Base-by-base conservation (phyloP, 2,888 invertebrate genomes). In the Pseudanteris insignis region DNA sequence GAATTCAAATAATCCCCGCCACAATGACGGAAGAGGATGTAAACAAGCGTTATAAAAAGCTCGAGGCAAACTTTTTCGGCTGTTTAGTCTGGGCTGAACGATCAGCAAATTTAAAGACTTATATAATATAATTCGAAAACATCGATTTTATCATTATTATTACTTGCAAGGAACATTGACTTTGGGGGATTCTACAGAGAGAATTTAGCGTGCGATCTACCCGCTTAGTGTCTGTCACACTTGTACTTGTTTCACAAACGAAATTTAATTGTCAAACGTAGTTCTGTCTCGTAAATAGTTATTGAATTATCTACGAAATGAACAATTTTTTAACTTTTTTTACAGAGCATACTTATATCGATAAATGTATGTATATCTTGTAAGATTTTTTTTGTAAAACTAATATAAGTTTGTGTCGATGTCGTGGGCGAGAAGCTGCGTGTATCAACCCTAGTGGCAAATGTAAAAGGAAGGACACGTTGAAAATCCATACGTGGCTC, bases 401-500 rank as follows among this genome's bases (percentile, higher is more conserved):
- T 51, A 41, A 51, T 51, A 41, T 43, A 53, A 48, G n/a, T 10
- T 24, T 10, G 12, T 7, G 14, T 12, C 36, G 8, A 30, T 40
- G 50, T 37, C 24, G 29, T 10, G 5, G 26, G 24, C 37, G 11
- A 25, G 43, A 36, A 34, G 10, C 21, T 28, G 51, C 36, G 28
- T 29, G 9, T 37, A n/a, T 26, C 36, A 30, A 55, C 40, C 47
- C 55, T 33, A 34, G 33, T 24, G 25, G 29, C 43, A 8, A 32
- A 32, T 10, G 38, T 37, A 29, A 43, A 37, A 33, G 32, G 21
- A 58, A 38, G 28, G 33, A 38, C 38, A 46, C 34, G 43, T 40
- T 48, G 60, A 48, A 46, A 61, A 55, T 55, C 50, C 29, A 55
- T 46, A 43, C 38, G 38, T 43, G 38, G 44, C 50, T 50, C 37